Conservation (phyloP, 2,113 vertebrate species). For the Ancistrus triradiatus region DNA sequence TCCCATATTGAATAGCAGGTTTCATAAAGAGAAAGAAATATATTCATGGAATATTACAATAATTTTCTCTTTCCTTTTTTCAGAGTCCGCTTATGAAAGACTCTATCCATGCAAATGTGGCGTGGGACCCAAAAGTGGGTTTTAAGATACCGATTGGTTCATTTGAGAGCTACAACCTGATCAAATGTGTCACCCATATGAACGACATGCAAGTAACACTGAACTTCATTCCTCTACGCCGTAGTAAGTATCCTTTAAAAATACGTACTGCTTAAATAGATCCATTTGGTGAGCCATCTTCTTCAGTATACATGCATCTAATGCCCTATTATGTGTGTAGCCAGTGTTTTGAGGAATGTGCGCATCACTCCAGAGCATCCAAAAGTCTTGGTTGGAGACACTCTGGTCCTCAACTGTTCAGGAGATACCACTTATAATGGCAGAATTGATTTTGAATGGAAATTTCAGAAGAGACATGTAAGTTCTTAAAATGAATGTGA, state of each 20-base stretch:
- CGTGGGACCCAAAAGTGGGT: constrained; percentile 79
- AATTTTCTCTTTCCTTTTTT: constrained; percentile 11
- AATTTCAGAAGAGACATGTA: constrained; percentile 53
- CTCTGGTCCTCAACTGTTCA: constrained; percentile 69
- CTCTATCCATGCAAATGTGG: background rate
- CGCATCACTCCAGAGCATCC: constrained; percentile 48
- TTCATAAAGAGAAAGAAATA: too few relatives aligned
- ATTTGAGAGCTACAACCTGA: constrained; percentile 35
- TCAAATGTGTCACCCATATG: constrained; percentile 63
- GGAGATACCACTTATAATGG: constrained; percentile 72
- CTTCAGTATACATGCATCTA: background rate
- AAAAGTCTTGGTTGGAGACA: constrained; percentile 73
- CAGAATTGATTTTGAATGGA: constrained; percentile 70
- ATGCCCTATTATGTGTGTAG: constrained; percentile 31
- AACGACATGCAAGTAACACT: constrained; percentile 49
- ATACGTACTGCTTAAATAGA: background rate
- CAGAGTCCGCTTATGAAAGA: constrained; percentile 7
- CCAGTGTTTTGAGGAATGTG: constrained; percentile 42
- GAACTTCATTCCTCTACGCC: constrained; percentile 59
- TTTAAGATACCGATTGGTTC: constrained; percentile 67
- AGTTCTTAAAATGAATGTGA: constrained; percentile 29
- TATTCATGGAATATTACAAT: background rate
- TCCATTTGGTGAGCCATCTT: background rate
- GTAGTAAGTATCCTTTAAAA: constrained; percentile 66
- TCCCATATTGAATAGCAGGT: too few relatives aligned